phyloP scores from a whole-genome alignment of 2,113 vertebrate species.

The Panthera leo region DNA sequence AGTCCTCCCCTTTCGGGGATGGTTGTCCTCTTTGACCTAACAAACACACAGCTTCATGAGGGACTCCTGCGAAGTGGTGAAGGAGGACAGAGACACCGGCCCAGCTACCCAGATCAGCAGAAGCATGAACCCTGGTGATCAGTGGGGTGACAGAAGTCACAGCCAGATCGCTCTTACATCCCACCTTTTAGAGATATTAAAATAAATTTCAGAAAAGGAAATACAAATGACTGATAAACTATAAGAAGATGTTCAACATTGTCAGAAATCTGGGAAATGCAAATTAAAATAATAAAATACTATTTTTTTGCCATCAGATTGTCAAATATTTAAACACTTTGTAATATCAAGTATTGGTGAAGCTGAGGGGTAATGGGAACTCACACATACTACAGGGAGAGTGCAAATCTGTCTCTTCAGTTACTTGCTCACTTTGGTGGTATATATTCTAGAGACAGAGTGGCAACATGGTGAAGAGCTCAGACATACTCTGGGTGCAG shows the following conservation, averaged over 20 bases:
- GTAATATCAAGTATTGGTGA: neutral
- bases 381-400: neutral
- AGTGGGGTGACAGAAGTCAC: neutral
- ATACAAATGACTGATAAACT: neutral
- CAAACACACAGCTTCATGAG: neutral
- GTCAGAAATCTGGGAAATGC: neutral
- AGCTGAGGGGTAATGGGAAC: neutral
- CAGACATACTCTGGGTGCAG: neutral
- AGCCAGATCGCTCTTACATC: neutral
- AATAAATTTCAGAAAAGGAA: neutral
- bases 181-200: neutral
- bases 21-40: neutral
- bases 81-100: rapidly evolving
- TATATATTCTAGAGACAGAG: neutral
- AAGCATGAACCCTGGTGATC: neutral
- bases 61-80: neutral
- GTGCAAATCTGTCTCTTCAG: neutral
- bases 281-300: neutral
- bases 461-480: neutral
- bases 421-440: neutral
- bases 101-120: neutral
- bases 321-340: neutral
- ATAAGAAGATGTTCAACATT: neutral
- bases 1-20: neutral
- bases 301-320: neutral